Evolutionary conservation across 2,888 invertebrate genomes (phyloP).

Genomic region (Teinopalpus imperialis): DNA sequence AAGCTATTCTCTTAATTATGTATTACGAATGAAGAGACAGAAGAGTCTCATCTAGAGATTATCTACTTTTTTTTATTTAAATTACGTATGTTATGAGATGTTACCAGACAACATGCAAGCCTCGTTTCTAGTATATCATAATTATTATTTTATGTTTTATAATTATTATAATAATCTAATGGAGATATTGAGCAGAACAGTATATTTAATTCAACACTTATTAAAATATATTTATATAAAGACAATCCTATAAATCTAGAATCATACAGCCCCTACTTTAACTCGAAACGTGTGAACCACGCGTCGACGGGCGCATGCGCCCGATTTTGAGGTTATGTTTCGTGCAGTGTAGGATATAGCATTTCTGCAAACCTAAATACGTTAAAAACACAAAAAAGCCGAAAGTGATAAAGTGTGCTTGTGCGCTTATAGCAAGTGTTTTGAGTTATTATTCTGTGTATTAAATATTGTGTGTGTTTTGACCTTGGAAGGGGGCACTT

Average conservation of each 20-base stretch:
- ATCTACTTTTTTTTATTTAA: too few species aligned
- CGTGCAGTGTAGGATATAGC: slow-evolving; percentile 28
- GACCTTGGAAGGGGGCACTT: slow-evolving; percentile 3
- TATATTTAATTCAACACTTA: too few species aligned
- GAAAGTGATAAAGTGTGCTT: slow-evolving; percentile 1
- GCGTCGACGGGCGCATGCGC: slow-evolving; percentile 37
- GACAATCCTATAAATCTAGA: slow-evolving; percentile 7
- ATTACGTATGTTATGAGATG: too few species aligned
- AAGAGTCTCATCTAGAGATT: too few species aligned
- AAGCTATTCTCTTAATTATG: too few species aligned
- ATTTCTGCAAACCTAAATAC: slow-evolving; percentile 25
- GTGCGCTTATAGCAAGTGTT: not conserved
- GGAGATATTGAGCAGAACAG: too few species aligned
- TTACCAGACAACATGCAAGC: too few species aligned
- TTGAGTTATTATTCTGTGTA: not conserved
- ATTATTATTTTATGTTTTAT: too few species aligned
- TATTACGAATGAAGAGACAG: too few species aligned
- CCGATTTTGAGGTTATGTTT: slow-evolving; percentile 59
- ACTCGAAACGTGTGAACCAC: slow-evolving; percentile 57
- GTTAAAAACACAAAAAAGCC: slow-evolving; percentile 3
- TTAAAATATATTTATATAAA: too few species aligned
- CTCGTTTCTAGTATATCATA: too few species aligned
- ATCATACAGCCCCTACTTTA: not conserved
- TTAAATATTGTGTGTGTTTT: not conserved
- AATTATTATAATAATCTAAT: too few species aligned